phyloP scores from a whole-genome alignment of 1,140 invertebrate genomes.

The Venustaconcha ellipsiformis region DNA sequence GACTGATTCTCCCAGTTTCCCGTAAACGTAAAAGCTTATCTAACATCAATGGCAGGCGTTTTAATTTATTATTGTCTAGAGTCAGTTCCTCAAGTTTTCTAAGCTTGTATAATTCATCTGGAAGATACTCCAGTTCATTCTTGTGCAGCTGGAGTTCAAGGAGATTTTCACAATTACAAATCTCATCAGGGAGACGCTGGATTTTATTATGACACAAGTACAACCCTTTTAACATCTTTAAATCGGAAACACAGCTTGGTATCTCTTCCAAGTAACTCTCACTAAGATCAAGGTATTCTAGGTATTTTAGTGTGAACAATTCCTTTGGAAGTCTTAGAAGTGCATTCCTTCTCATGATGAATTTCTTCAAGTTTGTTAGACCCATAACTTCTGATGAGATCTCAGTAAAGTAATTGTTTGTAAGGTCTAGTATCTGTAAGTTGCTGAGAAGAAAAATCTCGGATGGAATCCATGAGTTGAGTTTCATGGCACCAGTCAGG shows the following conservation, averaged over 20 bases:
- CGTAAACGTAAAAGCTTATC: slow-evolving; percentile 53
- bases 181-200: slow-evolving; percentile 50
- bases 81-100: slow-evolving; percentile 47
- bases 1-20: slow-evolving; percentile 44
- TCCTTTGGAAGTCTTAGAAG: slow-evolving; percentile 55
- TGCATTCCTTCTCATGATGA: slow-evolving; percentile 60
- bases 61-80: slow-evolving; percentile 60
- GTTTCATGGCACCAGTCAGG: slow-evolving; percentile 57
- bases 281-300: slow-evolving; percentile 58
- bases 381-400: slow-evolving; percentile 55
- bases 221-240: slow-evolving; percentile 50
- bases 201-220: slow-evolving; percentile 54
- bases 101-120: slow-evolving; percentile 53
- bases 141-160: slow-evolving; percentile 41
- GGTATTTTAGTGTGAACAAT: slow-evolving; percentile 55
- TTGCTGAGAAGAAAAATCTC: slow-evolving; percentile 55
- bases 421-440: slow-evolving; percentile 55
- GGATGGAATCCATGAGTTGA: slow-evolving; percentile 55
- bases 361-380: slow-evolving; percentile 51
- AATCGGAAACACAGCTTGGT: slow-evolving; percentile 42
- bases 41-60: slow-evolving; percentile 55
- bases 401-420: slow-evolving; percentile 61
- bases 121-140: slow-evolving; percentile 51
- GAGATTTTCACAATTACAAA: slow-evolving; percentile 49
- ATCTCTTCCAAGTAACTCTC: slow-evolving; percentile 61